Evolutionary conservation across 1,140 invertebrate species (phyloP).

Genomic region (Lineus longissimus): DNA sequence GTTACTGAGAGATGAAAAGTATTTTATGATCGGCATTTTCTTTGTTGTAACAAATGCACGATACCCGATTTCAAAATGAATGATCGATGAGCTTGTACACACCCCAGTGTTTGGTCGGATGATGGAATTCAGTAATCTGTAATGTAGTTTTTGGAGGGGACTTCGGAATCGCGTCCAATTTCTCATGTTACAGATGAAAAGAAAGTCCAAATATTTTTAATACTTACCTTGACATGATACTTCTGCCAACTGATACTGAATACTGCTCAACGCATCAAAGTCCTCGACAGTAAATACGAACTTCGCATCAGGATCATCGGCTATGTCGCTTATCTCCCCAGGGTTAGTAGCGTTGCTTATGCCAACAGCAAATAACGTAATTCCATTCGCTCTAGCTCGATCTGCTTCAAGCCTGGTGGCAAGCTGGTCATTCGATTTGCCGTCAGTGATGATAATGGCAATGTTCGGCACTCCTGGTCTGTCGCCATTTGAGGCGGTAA

Average conservation of each 20-base stretch:
- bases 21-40: too few species aligned
- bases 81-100: too few species aligned
- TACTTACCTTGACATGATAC: not conserved
- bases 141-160: too few species aligned
- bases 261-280: slow-evolving; percentile 20
- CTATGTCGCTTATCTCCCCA: slow-evolving; percentile 30
- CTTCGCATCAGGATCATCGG: slow-evolving; percentile 26
- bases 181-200: too few species aligned
- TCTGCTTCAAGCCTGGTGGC: slow-evolving; percentile 28
- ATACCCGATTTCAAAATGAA: too few species aligned
- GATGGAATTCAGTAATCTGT: too few species aligned
- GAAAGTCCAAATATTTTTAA: not conserved
- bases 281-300: slow-evolving; percentile 26
- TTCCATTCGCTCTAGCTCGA: slow-evolving; percentile 19
- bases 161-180: too few species aligned
- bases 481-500: slow-evolving; percentile 32
- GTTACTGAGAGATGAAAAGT: too few species aligned
- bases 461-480: slow-evolving; percentile 36
- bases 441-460: slow-evolving; percentile 41
- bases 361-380: slow-evolving; percentile 32
- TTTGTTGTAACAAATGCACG: too few species aligned
- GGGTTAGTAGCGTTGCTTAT: slow-evolving; percentile 14
- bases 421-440: slow-evolving; percentile 38
- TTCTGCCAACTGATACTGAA: not conserved
- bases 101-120: too few species aligned